Evolutionary conservation across 2,888 invertebrate species (phyloP).

Genomic region (Unio pictorum): DNA sequence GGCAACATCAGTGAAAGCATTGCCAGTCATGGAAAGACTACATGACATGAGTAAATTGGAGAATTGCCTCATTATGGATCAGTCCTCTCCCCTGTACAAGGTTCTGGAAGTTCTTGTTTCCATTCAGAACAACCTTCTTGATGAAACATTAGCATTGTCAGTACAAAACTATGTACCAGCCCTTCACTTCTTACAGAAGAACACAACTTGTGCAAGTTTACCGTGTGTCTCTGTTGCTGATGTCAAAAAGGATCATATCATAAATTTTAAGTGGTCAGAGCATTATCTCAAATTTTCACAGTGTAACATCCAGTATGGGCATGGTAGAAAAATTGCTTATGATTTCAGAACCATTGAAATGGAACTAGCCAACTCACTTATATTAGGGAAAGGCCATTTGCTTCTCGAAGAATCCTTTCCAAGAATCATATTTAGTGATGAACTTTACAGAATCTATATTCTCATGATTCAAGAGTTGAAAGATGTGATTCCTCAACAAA

Average conservation of each 20-base stretch:
- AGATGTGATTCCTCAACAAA: constrained; percentile 19
- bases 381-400: constrained; percentile 23
- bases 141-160: constrained; percentile 12
- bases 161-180: constrained; percentile 4
- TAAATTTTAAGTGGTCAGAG: constrained; percentile 17
- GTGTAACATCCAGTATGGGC: constrained; percentile 21
- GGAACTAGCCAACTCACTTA: constrained; percentile 17
- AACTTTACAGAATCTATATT: constrained; percentile 34
- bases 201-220: constrained; percentile 1
- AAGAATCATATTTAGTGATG: constrained; percentile 34
- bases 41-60: no score
- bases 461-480: constrained; percentile 19
- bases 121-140: constrained; percentile 35
- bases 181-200: no score
- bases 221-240: constrained; percentile 18
- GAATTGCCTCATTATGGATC: constrained; percentile 26
- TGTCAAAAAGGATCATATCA: constrained; percentile 7
- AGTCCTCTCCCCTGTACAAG: constrained; percentile 14
- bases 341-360: constrained; percentile 38
- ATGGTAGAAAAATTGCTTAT: constrained; percentile 23
- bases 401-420: constrained; percentile 16
- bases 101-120: constrained; percentile 20
- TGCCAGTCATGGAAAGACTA: no score
- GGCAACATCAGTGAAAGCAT: no score
- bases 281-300: constrained; percentile 22